Base-by-base conservation (phyloP, 2,888 invertebrate genomes). In the Chesias legatella region DNA sequence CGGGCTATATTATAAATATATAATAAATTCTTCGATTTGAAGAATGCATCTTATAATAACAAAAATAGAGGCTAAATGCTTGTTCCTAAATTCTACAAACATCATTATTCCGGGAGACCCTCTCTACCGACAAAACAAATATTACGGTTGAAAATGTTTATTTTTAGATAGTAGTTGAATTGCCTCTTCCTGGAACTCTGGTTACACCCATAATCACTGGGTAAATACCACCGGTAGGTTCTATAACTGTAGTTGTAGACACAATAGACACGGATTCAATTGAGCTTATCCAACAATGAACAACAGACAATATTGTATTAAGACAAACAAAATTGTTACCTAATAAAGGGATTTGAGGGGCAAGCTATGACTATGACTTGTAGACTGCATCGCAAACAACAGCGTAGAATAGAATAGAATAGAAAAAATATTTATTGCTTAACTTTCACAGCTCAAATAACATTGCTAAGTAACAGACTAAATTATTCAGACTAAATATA, bases 101-200 rank as follows among this genome's bases (percentile, higher is more conserved):
- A 76, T 77, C 73, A 73, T 78, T 74, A 79, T 74, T 78, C 73
- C 61, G 64, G 65, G 66, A 68, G 68, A 65, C 69, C 65, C 71
- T 65, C 71, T 73, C 69, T 70, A 68, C 72, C 70, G 65, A 75
- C 75, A 79, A 64, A 73, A 79, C 75, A 83, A 83, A 84, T 73
- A 78, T 73, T 66, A 67, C 58, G 71, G 77, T 68, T 70, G 76
- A 75, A 73, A 71, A 63, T 80, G 76, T 83, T 83, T 83, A 81
- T 81, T 83, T 83, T 79, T 73, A 75, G 74, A 72, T 73, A 69
- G 69, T 68, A 73, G 66, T 74, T 73, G 73, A 77, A 83, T 80
- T 74, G 73, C 73, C 73, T 75, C 73, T 83, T 81, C 79, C 69
- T 57, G 68, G 79, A 82, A 81, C 70, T 67, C 66, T 64, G 64